Conservation (phyloP, 2,113 vertebrate species). For the Calyptomena viridis region DNA sequence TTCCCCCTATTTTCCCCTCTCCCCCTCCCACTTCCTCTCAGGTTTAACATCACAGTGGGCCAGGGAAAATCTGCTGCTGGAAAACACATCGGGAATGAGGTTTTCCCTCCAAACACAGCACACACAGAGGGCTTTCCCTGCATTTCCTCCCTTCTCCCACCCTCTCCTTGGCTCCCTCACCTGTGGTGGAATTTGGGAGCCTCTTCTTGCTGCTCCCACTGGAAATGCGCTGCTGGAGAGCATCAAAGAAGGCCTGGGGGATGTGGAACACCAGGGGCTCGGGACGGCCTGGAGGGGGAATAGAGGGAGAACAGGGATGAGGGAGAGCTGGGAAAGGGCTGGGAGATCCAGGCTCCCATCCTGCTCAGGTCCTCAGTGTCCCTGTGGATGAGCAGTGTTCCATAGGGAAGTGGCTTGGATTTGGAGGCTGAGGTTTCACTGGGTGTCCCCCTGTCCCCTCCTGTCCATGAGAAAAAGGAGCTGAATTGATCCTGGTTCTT, state of each 20-base stretch:
- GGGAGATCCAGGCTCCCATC: not conserved
- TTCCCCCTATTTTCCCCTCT: not conserved
- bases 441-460: not conserved
- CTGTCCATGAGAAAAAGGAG: not conserved
- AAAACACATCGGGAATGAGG: too few relatives aligned
- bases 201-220: slow-evolving; percentile 87
- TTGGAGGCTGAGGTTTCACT: not conserved
- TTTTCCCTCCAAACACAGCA: not conserved
- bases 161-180: slow-evolving; percentile 49
- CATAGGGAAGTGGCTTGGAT: not conserved
- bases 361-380: too few relatives aligned
- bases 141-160: not conserved
- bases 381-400: not conserved
- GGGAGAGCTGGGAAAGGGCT: not conserved
- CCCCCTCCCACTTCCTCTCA: not conserved
- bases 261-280: slow-evolving; percentile 90
- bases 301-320: not conserved
- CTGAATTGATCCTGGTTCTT: not conserved
- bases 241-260: slow-evolving; percentile 90
- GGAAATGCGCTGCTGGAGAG: slow-evolving; percentile 88
- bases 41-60: too few relatives aligned
- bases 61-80: too few relatives aligned
- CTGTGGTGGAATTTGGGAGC: slow-evolving; percentile 90
- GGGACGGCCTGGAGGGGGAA: slow-evolving; percentile 77
- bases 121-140: not conserved